Conservation (phyloP, 2,113 vertebrate species). For the Zeus faber region DNA sequence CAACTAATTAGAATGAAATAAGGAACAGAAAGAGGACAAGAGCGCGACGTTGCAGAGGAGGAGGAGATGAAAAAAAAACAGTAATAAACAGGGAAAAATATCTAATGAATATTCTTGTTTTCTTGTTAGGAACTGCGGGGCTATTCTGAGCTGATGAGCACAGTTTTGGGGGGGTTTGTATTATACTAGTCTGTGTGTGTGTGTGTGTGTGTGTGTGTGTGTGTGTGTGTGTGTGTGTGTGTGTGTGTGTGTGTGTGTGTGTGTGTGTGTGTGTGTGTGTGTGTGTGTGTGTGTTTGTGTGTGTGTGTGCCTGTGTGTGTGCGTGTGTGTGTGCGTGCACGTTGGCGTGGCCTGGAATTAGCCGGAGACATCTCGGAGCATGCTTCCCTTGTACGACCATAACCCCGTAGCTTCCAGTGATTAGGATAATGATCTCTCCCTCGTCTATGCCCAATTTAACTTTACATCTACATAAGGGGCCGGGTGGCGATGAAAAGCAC, state of each 20-base stretch:
- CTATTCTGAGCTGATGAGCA: slow-evolving; percentile 17
- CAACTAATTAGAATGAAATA: slow-evolving; percentile 16
- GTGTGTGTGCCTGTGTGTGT: slow-evolving; percentile 1
- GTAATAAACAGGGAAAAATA: slow-evolving; percentile 3
- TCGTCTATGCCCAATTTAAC: slow-evolving; percentile 26
- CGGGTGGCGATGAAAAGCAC: background rate
- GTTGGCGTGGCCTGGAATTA: slow-evolving; percentile 1
- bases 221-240: background rate
- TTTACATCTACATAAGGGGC: background rate
- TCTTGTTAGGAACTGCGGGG: slow-evolving; percentile 17
- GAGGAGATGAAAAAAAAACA: slow-evolving; percentile 1
- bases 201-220: slow-evolving; percentile 1
- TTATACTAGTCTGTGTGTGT: background rate
- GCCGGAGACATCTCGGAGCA: slow-evolving; percentile 15
- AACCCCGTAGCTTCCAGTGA: slow-evolving; percentile 30
- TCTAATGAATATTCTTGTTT: slow-evolving; percentile 23
- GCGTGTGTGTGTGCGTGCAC: slow-evolving; percentile 13
- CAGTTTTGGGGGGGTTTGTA: background rate
- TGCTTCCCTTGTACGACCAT: slow-evolving; percentile 11
- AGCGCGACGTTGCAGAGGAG: background rate
- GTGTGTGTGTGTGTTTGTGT: background rate
- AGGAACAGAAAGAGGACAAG: background rate
- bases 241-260: slow-evolving; percentile 8
- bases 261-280: slow-evolving; percentile 12
- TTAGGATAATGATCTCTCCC: slow-evolving; percentile 38